Conservation (phyloP, 2,888 invertebrate genomes). For the Plutella xylostella region DNA sequence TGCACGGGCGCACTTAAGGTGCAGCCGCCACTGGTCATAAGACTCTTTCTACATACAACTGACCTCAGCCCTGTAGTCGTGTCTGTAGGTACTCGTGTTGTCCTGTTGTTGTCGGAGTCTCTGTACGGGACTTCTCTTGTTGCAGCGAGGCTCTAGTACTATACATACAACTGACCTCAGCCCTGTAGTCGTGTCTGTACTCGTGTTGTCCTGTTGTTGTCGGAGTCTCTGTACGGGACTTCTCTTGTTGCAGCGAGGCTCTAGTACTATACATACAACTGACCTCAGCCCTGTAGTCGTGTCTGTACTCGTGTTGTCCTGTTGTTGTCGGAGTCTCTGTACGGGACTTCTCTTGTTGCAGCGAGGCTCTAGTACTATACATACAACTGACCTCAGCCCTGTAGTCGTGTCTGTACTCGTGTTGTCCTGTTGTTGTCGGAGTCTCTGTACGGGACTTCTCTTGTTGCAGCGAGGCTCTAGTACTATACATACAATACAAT, state of each 20-base stretch:
- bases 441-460: conserved; percentile 61
- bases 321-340: conserved; percentile 68
- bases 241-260: conserved; percentile 49
- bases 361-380: no score
- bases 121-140: conserved; percentile 59
- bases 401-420: conserved; percentile 73
- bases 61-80: conserved; percentile 75
- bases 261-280: no score
- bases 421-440: conserved; percentile 69
- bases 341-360: conserved; percentile 57
- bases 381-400: conserved; percentile 77
- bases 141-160: conserved; percentile 47
- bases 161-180: no score
- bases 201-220: conserved; percentile 71
- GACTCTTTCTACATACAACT: conserved; percentile 11
- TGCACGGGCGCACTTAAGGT: no score
- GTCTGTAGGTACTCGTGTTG: conserved; percentile 69
- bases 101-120: conserved; percentile 69
- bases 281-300: conserved; percentile 76
- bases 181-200: conserved; percentile 72
- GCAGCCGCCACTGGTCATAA: no score
- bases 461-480: conserved; percentile 44
- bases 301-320: conserved; percentile 70
- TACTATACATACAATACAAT: no score
- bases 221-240: conserved; percentile 63